Evolutionary conservation across 2,797 vertebrate genomes (phyloP).

Genomic region (Gila robusta): DNA sequence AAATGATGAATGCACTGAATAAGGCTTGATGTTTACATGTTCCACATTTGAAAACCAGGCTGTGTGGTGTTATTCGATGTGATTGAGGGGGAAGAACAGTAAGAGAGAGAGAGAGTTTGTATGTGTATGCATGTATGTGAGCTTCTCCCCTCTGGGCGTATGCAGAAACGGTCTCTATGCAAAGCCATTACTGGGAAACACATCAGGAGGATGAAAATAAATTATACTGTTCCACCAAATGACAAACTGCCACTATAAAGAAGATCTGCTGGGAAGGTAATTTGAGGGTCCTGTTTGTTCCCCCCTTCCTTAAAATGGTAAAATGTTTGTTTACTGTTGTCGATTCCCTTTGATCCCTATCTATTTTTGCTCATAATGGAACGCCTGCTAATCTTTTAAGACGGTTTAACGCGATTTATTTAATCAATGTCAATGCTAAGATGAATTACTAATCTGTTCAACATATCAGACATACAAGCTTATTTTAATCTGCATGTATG

Average conservation of each 20-base stretch:
- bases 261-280: slow-evolving; percentile 68
- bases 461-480: slow-evolving; percentile 57
- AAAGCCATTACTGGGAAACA: slow-evolving; percentile 77
- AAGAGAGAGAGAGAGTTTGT: slow-evolving; percentile 2
- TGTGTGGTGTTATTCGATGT: slow-evolving; percentile 52
- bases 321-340: slow-evolving; percentile 76
- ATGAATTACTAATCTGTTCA: slow-evolving; percentile 58
- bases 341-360: slow-evolving; percentile 65
- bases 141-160: slow-evolving; percentile 77
- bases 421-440: slow-evolving; percentile 63
- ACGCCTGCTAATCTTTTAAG: slow-evolving; percentile 68
- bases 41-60: slow-evolving; percentile 54
- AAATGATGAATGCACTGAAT: slow-evolving; percentile 47
- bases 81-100: slow-evolving; percentile 37
- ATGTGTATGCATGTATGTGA: slow-evolving; percentile 56
- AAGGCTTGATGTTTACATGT: slow-evolving; percentile 53
- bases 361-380: slow-evolving; percentile 57
- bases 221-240: slow-evolving; percentile 76
- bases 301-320: slow-evolving; percentile 68
- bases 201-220: slow-evolving; percentile 77
- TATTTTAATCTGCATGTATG: slow-evolving; percentile 37
- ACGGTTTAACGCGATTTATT: slow-evolving; percentile 71
- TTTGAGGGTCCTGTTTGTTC: slow-evolving; percentile 51
- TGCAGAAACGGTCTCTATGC: slow-evolving; percentile 77
- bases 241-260: slow-evolving; percentile 71